phyloP scores from a whole-genome alignment of 2,888 invertebrate species.

The Lepidonotus clava region DNA sequence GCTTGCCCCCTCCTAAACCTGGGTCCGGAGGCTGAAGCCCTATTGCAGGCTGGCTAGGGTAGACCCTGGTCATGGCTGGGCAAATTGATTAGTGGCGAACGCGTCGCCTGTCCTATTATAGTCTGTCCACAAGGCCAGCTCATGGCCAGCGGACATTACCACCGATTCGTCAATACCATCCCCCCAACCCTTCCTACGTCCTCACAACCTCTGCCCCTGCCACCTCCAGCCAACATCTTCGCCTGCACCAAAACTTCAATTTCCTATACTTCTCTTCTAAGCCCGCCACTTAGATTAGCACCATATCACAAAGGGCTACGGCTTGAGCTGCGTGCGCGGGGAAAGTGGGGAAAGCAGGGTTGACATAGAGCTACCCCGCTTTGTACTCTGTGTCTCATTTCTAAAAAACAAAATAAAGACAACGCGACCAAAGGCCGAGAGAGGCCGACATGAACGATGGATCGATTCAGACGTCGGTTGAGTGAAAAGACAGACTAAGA shows the following conservation, averaged over 20 bases:
- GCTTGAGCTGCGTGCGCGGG: too few relatives aligned
- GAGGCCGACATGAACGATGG: too few relatives aligned
- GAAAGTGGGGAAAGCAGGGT: too few relatives aligned
- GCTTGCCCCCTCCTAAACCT: not conserved
- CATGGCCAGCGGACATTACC: slow-evolving; percentile 26
- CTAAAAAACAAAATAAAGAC: too few relatives aligned
- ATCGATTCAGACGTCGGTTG: too few relatives aligned
- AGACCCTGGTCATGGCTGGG: not conserved
- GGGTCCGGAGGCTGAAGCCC: not conserved
- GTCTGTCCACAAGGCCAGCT: slow-evolving; percentile 32
- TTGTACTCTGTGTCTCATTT: too few relatives aligned
- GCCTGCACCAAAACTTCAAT: slow-evolving; percentile 21
- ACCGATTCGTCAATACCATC: slow-evolving; percentile 37
- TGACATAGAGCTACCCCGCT: too few relatives aligned
- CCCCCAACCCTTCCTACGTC: not conserved
- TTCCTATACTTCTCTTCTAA: slow-evolving; percentile 27
- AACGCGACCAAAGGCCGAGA: too few relatives aligned
- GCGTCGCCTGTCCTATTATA: slow-evolving; percentile 36
- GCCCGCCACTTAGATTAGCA: slow-evolving; percentile 22
- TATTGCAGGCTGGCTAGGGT: not conserved
- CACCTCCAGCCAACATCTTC: not conserved
- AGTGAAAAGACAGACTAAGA: too few relatives aligned
- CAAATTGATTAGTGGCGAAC: slow-evolving; percentile 25
- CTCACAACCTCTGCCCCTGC: not conserved
- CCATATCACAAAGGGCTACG: not conserved